Evolutionary conservation across 1,140 invertebrate genomes (phyloP).

Genomic region (Neodiprion virginianus): DNA sequence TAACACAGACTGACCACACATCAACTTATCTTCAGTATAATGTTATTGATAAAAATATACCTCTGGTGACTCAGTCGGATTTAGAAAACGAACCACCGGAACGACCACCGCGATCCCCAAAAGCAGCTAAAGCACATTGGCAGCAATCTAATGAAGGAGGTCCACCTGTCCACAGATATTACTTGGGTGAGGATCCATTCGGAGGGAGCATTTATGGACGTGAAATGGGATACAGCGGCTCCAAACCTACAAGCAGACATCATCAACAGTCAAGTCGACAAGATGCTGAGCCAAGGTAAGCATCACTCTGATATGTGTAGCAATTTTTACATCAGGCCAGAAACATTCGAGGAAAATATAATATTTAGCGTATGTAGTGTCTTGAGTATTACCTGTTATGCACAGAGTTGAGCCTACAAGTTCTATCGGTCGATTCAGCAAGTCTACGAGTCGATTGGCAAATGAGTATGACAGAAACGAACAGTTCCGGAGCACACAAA

Average conservation of each 20-base stretch:
- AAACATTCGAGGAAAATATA: neutral
- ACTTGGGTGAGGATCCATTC: constrained; percentile 83
- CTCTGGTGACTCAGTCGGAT: constrained; percentile 39
- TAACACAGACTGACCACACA: constrained; percentile 61
- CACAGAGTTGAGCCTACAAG: constrained; percentile 39
- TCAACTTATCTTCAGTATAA: constrained; percentile 69
- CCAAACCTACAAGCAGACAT: constrained; percentile 52
- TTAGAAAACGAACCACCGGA: constrained; percentile 41
- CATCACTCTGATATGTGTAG: neutral
- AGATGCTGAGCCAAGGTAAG: constrained; percentile 9
- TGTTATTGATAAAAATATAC: constrained; percentile 66
- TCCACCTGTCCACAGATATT: constrained; percentile 75
- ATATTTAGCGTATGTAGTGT: neutral
- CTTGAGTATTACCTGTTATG: neutral
- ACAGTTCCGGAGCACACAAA: constrained; percentile 75
- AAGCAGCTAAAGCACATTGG: constrained; percentile 36
- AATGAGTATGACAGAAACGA: constrained; percentile 63
- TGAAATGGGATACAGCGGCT: constrained; percentile 77
- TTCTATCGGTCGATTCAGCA: constrained; percentile 79
- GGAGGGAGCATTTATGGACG: constrained; percentile 79
- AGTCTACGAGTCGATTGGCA: constrained; percentile 74
- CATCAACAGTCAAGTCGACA: constrained; percentile 17
- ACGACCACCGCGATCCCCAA: constrained; percentile 48
- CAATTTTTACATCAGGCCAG: neutral
- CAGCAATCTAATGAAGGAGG: constrained; percentile 48